Conservation (phyloP, 2,797 vertebrate genomes). For the Silurus lanzhouensis region DNA sequence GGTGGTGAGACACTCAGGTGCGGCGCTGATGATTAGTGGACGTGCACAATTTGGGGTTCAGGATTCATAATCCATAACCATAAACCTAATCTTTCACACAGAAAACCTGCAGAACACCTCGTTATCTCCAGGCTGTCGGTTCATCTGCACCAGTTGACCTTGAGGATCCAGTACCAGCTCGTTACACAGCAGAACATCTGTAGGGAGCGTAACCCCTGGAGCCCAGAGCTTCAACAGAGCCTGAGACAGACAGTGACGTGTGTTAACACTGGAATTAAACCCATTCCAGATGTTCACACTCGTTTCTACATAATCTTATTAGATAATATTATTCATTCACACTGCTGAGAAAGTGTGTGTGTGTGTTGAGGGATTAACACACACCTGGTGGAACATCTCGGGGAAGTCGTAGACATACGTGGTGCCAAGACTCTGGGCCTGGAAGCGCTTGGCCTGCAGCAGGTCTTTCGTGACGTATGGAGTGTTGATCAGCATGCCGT, state of each 20-base stretch:
- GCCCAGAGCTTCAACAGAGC: slow-evolving; percentile 92
- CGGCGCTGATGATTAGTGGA: too few species aligned
- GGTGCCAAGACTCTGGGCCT: slow-evolving; percentile 94
- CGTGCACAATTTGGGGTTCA: not conserved
- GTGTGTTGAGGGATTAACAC: not conserved
- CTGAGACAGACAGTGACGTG: slow-evolving; percentile 63
- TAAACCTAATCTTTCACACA: too few species aligned
- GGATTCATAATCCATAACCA: not conserved
- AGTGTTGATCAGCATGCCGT: slow-evolving; percentile 97
- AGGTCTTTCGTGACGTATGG: slow-evolving; percentile 98
- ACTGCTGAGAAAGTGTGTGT: not conserved
- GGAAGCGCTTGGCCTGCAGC: slow-evolving; percentile 95
- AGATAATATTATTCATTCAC: not conserved
- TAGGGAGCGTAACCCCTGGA: slow-evolving; percentile 72
- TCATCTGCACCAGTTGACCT: slow-evolving; percentile 88
- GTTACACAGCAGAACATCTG: slow-evolving; percentile 86
- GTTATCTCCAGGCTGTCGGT: slow-evolving; percentile 91
- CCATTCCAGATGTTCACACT: not conserved
- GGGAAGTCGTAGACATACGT: slow-evolving; percentile 97
- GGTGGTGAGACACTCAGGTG: not conserved
- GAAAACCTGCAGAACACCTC: slow-evolving; percentile 65
- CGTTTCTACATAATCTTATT: not conserved
- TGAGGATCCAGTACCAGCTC: slow-evolving; percentile 90
- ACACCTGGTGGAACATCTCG: slow-evolving; percentile 94
- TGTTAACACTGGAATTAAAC: not conserved